These are phyloP conservation scores for Thaleichthys pacificus DNA, from an alignment of 2,797 vertebrate species.

Conservation along the genomic window DNA sequence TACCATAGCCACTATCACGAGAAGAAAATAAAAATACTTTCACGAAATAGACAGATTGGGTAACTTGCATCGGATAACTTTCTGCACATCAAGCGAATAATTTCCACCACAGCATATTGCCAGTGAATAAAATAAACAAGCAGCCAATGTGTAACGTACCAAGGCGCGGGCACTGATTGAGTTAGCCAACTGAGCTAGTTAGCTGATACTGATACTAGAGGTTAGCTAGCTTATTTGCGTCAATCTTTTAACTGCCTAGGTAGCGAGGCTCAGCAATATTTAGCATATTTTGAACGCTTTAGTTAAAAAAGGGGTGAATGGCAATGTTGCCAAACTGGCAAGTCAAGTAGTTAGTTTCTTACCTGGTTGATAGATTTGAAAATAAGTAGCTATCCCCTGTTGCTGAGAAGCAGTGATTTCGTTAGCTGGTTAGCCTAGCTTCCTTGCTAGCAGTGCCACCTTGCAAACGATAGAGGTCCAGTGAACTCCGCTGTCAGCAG, in stretches of 20 bases:
- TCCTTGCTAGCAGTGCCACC: conserved; percentile 45
- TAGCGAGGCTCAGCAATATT: conserved; percentile 8
- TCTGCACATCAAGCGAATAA: background rate
- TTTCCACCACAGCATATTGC: too few species aligned
- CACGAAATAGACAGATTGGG: background rate
- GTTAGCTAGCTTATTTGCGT: too few species aligned
- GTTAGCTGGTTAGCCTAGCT: conserved; percentile 48
- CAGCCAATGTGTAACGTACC: background rate
- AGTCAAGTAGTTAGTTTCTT: conserved; percentile 10
- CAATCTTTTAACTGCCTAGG: background rate
- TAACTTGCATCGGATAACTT: background rate
- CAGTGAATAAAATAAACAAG: background rate
- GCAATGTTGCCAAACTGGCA: background rate
- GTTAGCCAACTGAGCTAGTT: background rate
- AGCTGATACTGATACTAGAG: background rate
- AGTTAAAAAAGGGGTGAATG: background rate
- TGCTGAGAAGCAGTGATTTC: conserved; percentile 40
- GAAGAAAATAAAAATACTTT: background rate
- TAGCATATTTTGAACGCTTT: background rate
- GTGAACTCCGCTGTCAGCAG: conserved; percentile 64
- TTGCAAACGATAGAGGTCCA: conserved; percentile 60
- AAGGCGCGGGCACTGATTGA: background rate
- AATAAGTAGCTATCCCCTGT: conserved; percentile 12
- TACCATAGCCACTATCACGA: background rate
- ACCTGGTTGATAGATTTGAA: conserved; percentile 48